Base-by-base conservation (phyloP, 2,888 invertebrate species). In the Itoplectis maculator region DNA sequence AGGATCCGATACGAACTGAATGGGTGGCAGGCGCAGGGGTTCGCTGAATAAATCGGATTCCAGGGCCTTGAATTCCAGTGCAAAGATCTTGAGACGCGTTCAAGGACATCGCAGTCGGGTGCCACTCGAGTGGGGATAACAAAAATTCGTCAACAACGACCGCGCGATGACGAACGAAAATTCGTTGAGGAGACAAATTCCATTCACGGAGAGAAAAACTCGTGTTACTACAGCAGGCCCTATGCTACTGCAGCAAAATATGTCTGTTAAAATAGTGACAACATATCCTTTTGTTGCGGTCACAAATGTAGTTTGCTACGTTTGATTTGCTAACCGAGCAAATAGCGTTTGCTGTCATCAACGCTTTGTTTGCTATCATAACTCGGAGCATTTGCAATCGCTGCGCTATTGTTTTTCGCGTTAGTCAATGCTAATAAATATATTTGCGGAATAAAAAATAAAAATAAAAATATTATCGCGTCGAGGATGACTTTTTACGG, bases 1-100 rank as follows among this genome's bases (percentile, higher is more conserved):
- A 68, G 7, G 51, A 51, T 68, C 15, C 18, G 37, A 18, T 49
- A 35, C 18, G 35, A 49, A 68, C 68, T 68, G 68, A 49, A 68
- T 49, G 51, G 68, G 68, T 68, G 49, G 51, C 20, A 37, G 47
- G 35, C 35, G 1, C 35, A 18, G 15, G 68, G 51, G 35, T 37
- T 37, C 49, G 37, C 51, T 49, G 47, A 35, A 37, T 68, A 51
- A 49, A 68, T 37, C 68, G 49, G 13, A 47, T 35, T 68, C 15
- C 8, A 35, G 11, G 37, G 20, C 47, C 68, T 68, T 68, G 68
- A 51, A 68, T 51, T 3, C n/a, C 13, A 2, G 37, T 51, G 37
- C n/a, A 20, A 7, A 29, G 61, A 66, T 49, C 68, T 68, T 68
- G 4, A 18, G 51, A 49, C 49, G 37, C 37, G 51, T 68, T 23